A percentile compares a stretch with the other conserved stretches of the same genome.
These are phyloP conservation scores for Bufotes viridis DNA, from an alignment of 2,797 vertebrate species.

Conservation along the genomic window DNA sequence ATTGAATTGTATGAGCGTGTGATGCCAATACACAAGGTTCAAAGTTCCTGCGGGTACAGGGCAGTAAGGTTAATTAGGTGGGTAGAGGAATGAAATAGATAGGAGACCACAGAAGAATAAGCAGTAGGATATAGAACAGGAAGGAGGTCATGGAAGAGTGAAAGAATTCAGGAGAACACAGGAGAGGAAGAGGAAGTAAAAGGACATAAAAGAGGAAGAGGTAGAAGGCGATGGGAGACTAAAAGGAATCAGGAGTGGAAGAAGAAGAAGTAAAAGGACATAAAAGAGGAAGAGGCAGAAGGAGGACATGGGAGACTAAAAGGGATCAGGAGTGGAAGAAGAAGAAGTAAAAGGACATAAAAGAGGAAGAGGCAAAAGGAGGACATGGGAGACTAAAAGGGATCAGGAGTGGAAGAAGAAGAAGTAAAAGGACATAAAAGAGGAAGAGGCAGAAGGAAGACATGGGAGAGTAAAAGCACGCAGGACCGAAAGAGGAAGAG, in stretches of 20 bases:
- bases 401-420: not conserved
- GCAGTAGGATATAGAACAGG: not conserved
- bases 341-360: not conserved
- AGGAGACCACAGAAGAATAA: not conserved
- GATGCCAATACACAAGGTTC: not conserved
- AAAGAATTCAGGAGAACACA: not conserved
- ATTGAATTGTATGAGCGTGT: not conserved
- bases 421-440: not conserved
- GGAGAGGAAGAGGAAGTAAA: not conserved
- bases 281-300: not conserved
- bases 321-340: not conserved
- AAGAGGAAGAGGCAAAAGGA: not conserved
- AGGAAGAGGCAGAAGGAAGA: not conserved
- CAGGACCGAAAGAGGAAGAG: not conserved
- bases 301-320: not conserved
- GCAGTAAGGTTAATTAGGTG: not conserved
- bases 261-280: too few species aligned
- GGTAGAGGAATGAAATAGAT: not conserved
- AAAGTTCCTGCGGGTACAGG: not conserved
- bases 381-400: too few species aligned
- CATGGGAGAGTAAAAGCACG: not conserved
- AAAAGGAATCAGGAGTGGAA: not conserved
- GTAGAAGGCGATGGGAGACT: not conserved
- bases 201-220: not conserved
- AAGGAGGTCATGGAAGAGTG: not conserved